These are phyloP conservation scores for Epiblema foenella DNA, from an alignment of 2,888 invertebrate species.

Conservation along the genomic window DNA sequence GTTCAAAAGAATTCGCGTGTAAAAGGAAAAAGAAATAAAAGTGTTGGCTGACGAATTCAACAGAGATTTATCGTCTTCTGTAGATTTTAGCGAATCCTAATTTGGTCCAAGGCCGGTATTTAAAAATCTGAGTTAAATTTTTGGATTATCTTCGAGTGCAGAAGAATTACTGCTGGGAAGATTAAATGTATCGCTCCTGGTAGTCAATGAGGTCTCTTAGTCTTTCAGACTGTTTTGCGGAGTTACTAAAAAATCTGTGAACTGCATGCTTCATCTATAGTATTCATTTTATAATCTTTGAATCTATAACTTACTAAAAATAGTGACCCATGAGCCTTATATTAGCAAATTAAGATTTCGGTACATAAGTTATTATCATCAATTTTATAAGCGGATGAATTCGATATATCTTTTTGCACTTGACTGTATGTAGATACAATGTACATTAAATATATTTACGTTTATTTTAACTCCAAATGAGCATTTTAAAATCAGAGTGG, in stretches of 20 bases:
- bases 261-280: too few relatives aligned
- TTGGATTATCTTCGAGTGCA: conserved; percentile 33
- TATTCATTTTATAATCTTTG: too few relatives aligned
- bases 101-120: conserved; percentile 55
- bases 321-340: too few relatives aligned
- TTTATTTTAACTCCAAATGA: background rate
- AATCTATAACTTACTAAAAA: too few relatives aligned
- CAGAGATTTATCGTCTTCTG: conserved; percentile 73
- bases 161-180: conserved; percentile 3
- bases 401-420: too few relatives aligned
- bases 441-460: background rate
- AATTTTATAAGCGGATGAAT: too few relatives aligned
- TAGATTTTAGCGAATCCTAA: conserved; percentile 70
- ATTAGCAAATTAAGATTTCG: too few relatives aligned
- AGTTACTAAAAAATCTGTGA: too few relatives aligned
- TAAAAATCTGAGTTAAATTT: conserved; percentile 42
- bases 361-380: too few relatives aligned
- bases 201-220: too few relatives aligned
- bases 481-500: conserved; percentile 6
- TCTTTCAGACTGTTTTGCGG: too few relatives aligned
- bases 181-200: background rate
- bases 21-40: conserved; percentile 70
- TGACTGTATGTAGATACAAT: too few relatives aligned
- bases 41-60: conserved; percentile 75
- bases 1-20: conserved; percentile 62